A percentile compares a stretch with the other conserved stretches of the same genome.
These are phyloP conservation scores for Myocastor coypus DNA, from an alignment of 2,113 vertebrate species.

Conservation along the genomic window DNA sequence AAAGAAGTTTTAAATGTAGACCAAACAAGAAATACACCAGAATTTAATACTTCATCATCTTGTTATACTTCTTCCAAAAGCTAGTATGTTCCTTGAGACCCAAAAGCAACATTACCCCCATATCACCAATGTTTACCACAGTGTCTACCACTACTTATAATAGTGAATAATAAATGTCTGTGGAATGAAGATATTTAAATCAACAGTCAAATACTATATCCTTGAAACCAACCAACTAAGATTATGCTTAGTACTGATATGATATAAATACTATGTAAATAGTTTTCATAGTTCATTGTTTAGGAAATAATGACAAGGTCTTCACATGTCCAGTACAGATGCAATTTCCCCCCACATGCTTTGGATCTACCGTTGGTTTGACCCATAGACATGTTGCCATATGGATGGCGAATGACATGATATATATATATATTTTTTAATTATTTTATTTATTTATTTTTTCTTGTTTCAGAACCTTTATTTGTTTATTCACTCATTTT, in stretches of 20 bases:
- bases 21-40: not conserved
- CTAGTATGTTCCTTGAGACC: not conserved
- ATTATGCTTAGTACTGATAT: not conserved
- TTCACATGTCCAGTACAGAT: not conserved
- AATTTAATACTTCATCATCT: not conserved
- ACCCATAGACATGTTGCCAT: not conserved
- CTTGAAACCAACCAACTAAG: not conserved
- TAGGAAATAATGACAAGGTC: not conserved
- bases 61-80: not conserved
- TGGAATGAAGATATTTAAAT: not conserved
- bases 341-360: not conserved
- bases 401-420: no score
- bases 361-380: not conserved
- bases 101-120: not conserved
- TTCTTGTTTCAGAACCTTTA: no score
- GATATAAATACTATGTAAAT: not conserved
- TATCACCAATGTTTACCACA: not conserved
- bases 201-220: not conserved
- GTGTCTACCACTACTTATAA: not conserved
- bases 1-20: not conserved
- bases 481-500: no score
- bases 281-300: not conserved
- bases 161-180: not conserved
- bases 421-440: no score
- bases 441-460: no score